Evolutionary conservation across 2,797 vertebrate genomes (phyloP).

Genomic region (Micromesistius poutassou): DNA sequence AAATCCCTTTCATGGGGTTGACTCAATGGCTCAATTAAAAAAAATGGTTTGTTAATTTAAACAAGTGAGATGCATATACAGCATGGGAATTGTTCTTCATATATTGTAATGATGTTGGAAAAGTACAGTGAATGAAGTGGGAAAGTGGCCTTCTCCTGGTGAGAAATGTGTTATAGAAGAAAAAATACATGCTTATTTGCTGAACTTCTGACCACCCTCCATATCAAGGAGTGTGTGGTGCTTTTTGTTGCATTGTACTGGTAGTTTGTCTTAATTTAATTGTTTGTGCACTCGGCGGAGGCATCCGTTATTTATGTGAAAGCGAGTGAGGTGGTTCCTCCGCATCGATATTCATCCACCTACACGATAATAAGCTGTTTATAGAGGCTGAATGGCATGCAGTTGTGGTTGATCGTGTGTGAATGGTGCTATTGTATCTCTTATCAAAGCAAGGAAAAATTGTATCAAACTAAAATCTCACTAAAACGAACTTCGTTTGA

Average conservation of each 20-base stretch:
- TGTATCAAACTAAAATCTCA: conserved; percentile 22
- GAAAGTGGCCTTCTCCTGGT: conserved; percentile 53
- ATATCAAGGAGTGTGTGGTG: conserved; percentile 44
- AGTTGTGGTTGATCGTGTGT: neutral
- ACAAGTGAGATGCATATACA: neutral
- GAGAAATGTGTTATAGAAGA: conserved; percentile 46
- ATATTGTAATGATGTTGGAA: conserved; percentile 19
- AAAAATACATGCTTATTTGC: conserved; percentile 20
- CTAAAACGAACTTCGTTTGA: neutral
- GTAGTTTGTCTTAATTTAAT: conserved; percentile 29
- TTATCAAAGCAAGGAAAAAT: conserved; percentile 17
- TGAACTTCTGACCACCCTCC: conserved; percentile 38
- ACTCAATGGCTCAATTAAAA: neutral
- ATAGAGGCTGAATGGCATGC: neutral
- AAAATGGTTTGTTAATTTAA: neutral
- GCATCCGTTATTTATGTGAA: conserved; percentile 44
- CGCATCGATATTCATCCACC: too few relatives aligned
- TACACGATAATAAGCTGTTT: neutral
- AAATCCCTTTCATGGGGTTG: neutral
- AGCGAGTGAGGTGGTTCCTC: conserved; percentile 36
- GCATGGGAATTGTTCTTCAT: neutral
- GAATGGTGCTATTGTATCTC: conserved; percentile 51
- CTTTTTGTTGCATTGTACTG: conserved; percentile 25
- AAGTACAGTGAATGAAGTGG: conserved; percentile 23
- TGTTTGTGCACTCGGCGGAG: conserved; percentile 63